Evolutionary conservation across 2,888 invertebrate species (phyloP), one percentile per base, ranked within the genome.

Genomic region (Troides helena): DNA sequence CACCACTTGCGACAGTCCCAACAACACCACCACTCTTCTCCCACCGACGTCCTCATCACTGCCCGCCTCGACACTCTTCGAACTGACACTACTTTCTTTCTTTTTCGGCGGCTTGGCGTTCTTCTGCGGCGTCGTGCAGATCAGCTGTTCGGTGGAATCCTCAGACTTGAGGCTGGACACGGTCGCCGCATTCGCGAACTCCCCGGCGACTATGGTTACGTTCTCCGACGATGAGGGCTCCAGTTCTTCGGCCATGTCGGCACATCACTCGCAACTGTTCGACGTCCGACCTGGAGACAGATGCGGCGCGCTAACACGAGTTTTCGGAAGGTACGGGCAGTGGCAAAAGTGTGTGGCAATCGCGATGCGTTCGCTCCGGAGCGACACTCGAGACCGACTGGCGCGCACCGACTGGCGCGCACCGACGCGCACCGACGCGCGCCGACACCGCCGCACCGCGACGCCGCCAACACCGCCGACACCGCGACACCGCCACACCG

Each of bases 1-100:
- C 71, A 93, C 84, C 74, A 95, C 93, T 85, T 96, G 96, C 76
- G 92, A 90, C 74, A 95, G 74, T 62, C 95, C 95, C 76, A 93
- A 80, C 30, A 93, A 88, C 77, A 94, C 88, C 71, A 95, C 93
- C 60, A 93, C 81, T 58, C 89, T 80, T 68, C 74, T 78, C 56
- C 79, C 71, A 1, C 74, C 73, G 59, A 71, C 67, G 10, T 77
- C 79, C 69, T 76, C 82, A 69, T 83, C 87, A 80, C 87, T 88
- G 14, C 85, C 87, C 43, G 88, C 88, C 72, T 87, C 89, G 8
- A 86, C 90, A 84, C 89, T 91, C 80, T 88, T 89, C 60, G 87
- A 87, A 76, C 88, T 86, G 64, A 88, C 88, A 84, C 89, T 90
- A 73, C 81, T 81, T 72, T 82, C 85, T 74, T 84, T 85, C 74